These are phyloP conservation scores for Schlechtendalia chinensis DNA, from an alignment of 1,140 invertebrate species.

Conservation along the genomic window DNA sequence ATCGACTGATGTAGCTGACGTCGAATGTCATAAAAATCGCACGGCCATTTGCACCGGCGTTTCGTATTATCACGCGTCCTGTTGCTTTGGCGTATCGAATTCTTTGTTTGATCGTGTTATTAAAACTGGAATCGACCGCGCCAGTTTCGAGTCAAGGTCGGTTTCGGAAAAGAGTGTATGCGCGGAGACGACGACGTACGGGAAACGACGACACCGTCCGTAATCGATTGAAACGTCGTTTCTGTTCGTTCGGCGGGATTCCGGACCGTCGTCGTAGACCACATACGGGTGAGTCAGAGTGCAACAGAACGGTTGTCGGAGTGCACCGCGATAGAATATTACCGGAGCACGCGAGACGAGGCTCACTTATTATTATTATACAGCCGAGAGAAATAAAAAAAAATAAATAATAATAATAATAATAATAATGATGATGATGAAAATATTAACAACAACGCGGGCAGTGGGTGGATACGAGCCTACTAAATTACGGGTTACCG, in stretches of 20 bases:
- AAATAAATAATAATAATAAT: not conserved
- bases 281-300: not conserved
- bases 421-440: too few relatives aligned
- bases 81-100: slow-evolving; percentile 20
- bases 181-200: too few relatives aligned
- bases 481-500: slow-evolving; percentile 46
- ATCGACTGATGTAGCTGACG: too few relatives aligned
- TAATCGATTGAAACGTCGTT: slow-evolving; percentile 10
- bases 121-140: not conserved
- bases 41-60: too few relatives aligned
- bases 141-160: slow-evolving; percentile 27
- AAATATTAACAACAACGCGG: slow-evolving; percentile 32
- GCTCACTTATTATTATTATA: slow-evolving; percentile 36
- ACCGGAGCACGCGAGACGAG: not conserved
- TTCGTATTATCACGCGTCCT: too few relatives aligned
- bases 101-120: not conserved
- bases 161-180: too few relatives aligned
- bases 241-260: not conserved
- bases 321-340: too few relatives aligned
- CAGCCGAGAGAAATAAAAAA: not conserved
- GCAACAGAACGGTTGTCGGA: too few relatives aligned
- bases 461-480: slow-evolving; percentile 39
- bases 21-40: too few relatives aligned
- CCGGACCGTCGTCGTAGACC: not conserved
- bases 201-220: not conserved